Evolutionary conservation across 2,888 invertebrate species (phyloP).

Genomic region (Nymphalis polychloros): DNA sequence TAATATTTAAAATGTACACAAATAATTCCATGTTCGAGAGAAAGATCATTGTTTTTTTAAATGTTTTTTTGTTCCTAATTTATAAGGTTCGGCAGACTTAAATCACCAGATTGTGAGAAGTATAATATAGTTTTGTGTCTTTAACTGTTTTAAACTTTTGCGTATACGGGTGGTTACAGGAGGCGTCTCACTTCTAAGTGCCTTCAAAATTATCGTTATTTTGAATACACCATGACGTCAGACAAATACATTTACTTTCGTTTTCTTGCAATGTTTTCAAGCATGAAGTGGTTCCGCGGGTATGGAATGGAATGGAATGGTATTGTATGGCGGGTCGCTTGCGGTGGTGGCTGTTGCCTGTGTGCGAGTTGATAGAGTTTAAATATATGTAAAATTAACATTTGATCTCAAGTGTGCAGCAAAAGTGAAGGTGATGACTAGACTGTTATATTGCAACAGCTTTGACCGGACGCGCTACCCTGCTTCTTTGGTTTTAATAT

Average conservation of each 20-base stretch:
- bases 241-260: slow-evolving; percentile 19
- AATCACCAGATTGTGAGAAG: slow-evolving; percentile 62
- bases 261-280: slow-evolving; percentile 42
- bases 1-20: slow-evolving; percentile 47
- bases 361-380: slow-evolving; percentile 76
- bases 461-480: slow-evolving; percentile 55
- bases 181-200: slow-evolving; percentile 45
- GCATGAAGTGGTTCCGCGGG: slow-evolving; percentile 45
- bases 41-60: slow-evolving; percentile 35
- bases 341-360: slow-evolving; percentile 65
- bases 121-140: slow-evolving; percentile 69
- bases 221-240: slow-evolving; percentile 11
- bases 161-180: slow-evolving; percentile 23
- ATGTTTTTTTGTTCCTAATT: slow-evolving; percentile 18
- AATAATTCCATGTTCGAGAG: slow-evolving; percentile 47
- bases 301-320: slow-evolving; percentile 27
- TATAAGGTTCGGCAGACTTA: slow-evolving; percentile 53
- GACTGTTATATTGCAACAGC: slow-evolving; percentile 67
- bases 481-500: slow-evolving; percentile 56
- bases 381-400: slow-evolving; percentile 78
- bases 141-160: slow-evolving; percentile 35
- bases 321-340: slow-evolving; percentile 41
- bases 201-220: slow-evolving; percentile 31
- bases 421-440: slow-evolving; percentile 74
- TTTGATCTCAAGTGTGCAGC: slow-evolving; percentile 82